Evolutionary conservation across 1,140 invertebrate species (phyloP), one percentile per base, ranked within the genome.

Genomic region (Lineus longissimus): DNA sequence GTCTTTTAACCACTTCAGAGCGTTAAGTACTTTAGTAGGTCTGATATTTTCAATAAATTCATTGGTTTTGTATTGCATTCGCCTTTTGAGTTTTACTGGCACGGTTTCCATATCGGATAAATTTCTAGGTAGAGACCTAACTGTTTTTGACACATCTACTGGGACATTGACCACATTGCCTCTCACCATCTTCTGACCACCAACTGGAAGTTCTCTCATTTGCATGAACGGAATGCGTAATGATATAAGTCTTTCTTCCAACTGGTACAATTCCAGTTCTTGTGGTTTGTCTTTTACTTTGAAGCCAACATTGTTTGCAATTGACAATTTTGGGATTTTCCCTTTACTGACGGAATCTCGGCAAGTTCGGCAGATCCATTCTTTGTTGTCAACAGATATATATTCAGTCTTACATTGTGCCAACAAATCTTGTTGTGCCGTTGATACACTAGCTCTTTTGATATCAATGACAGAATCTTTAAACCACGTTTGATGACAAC

Each of bases 91-190:
- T 63, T 61, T 63, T 4, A 67, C 62, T 22, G 66, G 19, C 23
- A 67, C 60, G 25, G 62, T 67, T 31, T 27, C 54, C 54, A 6
- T 61, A 15, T 64, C 55, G 61, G 62, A 57, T 11, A 65, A 23
- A 54, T n/a, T 29, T 43, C 66, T 41, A 0, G 61, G 63, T 36
- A 69, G 31, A 27, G 63, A 59, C 25, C 64, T 67, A 29, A 69
- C 61, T 17, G 68, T 69, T 55, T 36, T 63, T 15, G 63, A 54
- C 19, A 69, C 54, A 62, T 69, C 64, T n/a, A 62, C 61, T 31
- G 68, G 64, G 17, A 69, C 62, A 66, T 69, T 69, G n/a, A 69
- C 67, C 41, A 63, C 59, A 59, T 69, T 69, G 29, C 47, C 47
- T 51, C 25, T 27, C 4, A 23, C n/a, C 47, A 51, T 19, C 9